A percentile compares a stretch with the other conserved stretches of the same genome.
phyloP scores from a whole-genome alignment of 2,113 vertebrate genomes.

The Regulus satrapa region DNA sequence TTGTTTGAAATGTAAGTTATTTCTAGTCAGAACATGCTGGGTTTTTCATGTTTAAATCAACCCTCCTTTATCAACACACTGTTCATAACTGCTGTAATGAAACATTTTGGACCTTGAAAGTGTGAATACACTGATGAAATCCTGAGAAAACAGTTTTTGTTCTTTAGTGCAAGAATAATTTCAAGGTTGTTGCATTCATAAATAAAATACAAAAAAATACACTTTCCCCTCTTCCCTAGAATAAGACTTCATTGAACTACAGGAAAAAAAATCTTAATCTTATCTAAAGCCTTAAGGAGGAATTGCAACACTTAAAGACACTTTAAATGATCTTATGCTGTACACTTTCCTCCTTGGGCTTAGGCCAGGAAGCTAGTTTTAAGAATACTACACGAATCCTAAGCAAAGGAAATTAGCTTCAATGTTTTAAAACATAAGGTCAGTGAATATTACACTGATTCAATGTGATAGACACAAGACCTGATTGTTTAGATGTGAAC shows the following conservation, averaged over 20 bases:
- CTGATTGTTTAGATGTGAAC: not conserved
- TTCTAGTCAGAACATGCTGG: not conserved
- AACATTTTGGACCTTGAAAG: not conserved
- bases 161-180: conserved; percentile 23
- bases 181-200: not conserved
- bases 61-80: not conserved
- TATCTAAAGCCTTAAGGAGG: conserved; percentile 39
- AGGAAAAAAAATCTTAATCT: conserved; percentile 1
- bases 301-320: conserved; percentile 29
- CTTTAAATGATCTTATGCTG: conserved; percentile 45
- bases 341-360: not conserved
- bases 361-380: conserved; percentile 67
- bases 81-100: not conserved
- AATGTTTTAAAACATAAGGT: conserved; percentile 54
- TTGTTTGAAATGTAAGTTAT: not conserved
- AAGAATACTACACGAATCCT: conserved; percentile 18
- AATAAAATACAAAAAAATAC: not conserved
- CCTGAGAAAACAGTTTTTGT: not conserved
- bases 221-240: not conserved
- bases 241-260: not conserved
- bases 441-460: conserved; percentile 11
- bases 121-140: not conserved
- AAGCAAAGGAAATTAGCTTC: conserved; percentile 70
- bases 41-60: not conserved
- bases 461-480: not conserved